Percentiles rank a stretch among this genome's conserved stretches.
These are phyloP conservation scores for Epiperipatus broadwayi DNA, from an alignment of 2,888 invertebrate genomes.

Conservation along the genomic window DNA sequence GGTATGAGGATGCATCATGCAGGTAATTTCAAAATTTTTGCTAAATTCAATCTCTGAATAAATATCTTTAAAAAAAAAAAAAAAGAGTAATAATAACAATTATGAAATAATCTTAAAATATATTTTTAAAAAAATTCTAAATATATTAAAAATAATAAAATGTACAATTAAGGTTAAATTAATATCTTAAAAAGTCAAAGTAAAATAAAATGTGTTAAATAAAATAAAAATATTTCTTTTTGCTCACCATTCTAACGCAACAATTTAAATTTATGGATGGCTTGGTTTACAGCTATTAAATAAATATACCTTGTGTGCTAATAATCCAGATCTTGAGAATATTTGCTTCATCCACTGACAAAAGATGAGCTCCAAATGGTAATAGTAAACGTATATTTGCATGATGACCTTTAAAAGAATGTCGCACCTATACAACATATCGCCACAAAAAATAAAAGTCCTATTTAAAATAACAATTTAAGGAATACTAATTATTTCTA, in stretches of 20 bases:
- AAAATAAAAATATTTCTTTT: too few relatives aligned
- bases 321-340: conserved; percentile 66
- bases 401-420: conserved; percentile 53
- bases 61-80: conserved; percentile 21
- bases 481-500: conserved; percentile 9
- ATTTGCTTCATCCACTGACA: conserved; percentile 62
- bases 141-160: too few relatives aligned
- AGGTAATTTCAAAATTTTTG: conserved; percentile 51
- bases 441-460: conserved; percentile 9
- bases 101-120: neutral
- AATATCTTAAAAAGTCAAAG: neutral
- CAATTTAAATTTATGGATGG: too few relatives aligned
- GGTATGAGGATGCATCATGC: conserved; percentile 74
- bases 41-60: conserved; percentile 29
- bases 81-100: neutral
- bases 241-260: too few relatives aligned
- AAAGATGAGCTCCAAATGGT: conserved; percentile 65
- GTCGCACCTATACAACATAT: conserved; percentile 39
- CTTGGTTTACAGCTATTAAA: too few relatives aligned
- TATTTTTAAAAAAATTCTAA: neutral
- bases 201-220: neutral
- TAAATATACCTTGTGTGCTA: conserved; percentile 45
- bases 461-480: neutral
- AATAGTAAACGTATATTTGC: conserved; percentile 50
- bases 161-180: neutral